These are phyloP conservation scores for Crenichthys baileyi DNA, from an alignment of 2,797 vertebrate species.

Conservation along the genomic window DNA sequence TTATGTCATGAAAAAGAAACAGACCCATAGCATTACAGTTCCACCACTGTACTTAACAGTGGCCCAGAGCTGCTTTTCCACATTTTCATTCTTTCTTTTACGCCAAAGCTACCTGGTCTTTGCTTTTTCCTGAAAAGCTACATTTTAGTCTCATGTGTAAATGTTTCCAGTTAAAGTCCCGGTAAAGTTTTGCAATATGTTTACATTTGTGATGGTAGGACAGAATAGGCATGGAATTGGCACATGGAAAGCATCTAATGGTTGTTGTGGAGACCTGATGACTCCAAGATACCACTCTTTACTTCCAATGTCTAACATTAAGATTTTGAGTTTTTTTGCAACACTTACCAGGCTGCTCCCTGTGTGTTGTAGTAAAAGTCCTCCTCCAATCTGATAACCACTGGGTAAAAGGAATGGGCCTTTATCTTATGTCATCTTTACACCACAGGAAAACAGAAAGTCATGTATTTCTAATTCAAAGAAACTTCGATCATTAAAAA, in stretches of 20 bases:
- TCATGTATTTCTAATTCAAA: no score
- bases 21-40: neutral
- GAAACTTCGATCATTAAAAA: neutral
- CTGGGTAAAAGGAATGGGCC: neutral
- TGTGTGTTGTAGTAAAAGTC: neutral
- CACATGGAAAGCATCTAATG: neutral
- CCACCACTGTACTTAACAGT: neutral
- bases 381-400: neutral
- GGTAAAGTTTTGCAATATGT: neutral
- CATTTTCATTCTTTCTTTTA: no score
- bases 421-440: neutral
- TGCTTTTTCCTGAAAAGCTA: no score
- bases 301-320: neutral
- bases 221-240: neutral
- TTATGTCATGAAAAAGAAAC: neutral
- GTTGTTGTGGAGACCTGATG: neutral
- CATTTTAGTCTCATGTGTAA: neutral
- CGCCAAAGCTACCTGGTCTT: no score
- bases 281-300: neutral
- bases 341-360: neutral
- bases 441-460: no score
- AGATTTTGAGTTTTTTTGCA: neutral
- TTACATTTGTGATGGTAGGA: neutral
- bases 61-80: no score
- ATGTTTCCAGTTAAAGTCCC: neutral